These are phyloP conservation scores for Metopolophium dirhodum DNA, from an alignment of 1,140 invertebrate genomes.

Conservation along the genomic window DNA sequence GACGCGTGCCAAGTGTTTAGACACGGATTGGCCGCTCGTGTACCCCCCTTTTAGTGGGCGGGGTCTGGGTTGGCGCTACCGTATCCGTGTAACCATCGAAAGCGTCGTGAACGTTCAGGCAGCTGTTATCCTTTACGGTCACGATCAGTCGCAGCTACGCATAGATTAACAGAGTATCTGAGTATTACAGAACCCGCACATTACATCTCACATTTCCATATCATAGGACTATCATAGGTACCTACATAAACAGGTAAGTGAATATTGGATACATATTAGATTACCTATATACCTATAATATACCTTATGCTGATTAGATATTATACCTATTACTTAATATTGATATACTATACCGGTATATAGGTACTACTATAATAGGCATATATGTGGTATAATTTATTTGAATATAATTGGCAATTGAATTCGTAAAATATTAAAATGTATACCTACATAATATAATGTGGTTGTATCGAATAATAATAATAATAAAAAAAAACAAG, in stretches of 20 bases:
- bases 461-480: too few species aligned
- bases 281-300: background rate
- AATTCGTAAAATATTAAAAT: too few species aligned
- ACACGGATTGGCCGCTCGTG: constrained; percentile 42
- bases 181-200: background rate
- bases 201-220: background rate
- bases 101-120: background rate
- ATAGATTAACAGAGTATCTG: background rate
- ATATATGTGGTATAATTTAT: too few species aligned
- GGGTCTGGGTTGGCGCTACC: constrained; percentile 19
- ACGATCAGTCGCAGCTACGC: constrained; percentile 14
- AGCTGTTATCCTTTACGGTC: constrained; percentile 46
- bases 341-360: too few species aligned
- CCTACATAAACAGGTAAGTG: background rate
- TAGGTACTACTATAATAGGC: too few species aligned
- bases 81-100: constrained; percentile 40
- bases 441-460: too few species aligned
- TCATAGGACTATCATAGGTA: background rate
- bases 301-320: too few species aligned
- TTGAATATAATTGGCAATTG: too few species aligned
- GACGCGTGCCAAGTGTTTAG: constrained; percentile 52
- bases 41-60: constrained; percentile 41
- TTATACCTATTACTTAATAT: too few species aligned
- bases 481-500: too few species aligned
- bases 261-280: background rate